Conservation (phyloP, 2,113 vertebrate species). For the Sturnus vulgaris region DNA sequence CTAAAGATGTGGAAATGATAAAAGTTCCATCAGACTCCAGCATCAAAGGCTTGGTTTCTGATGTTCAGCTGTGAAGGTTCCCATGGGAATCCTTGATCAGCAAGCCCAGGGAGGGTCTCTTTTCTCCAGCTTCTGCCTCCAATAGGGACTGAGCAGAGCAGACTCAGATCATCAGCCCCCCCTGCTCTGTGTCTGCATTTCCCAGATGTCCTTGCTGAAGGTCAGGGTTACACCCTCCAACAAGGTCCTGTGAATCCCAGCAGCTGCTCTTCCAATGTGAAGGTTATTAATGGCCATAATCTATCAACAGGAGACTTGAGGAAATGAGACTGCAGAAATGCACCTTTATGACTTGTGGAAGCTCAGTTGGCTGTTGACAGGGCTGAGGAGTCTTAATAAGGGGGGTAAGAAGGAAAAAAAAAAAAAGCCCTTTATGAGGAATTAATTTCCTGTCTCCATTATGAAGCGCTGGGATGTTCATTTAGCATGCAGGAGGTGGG, state of each 20-base stretch:
- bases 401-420: not conserved
- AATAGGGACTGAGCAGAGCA: not conserved
- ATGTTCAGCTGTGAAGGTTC: not conserved
- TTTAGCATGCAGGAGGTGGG: conserved; percentile 50
- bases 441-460: conserved; percentile 66
- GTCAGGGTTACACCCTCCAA: not conserved
- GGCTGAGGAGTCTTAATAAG: conserved; percentile 34
- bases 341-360: conserved; percentile 40
- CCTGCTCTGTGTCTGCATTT: not conserved
- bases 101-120: not conserved
- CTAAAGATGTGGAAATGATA: not conserved
- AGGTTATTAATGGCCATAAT: conserved; percentile 59
- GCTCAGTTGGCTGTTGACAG: conserved; percentile 50
- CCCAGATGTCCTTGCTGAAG: not conserved
- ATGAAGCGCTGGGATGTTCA: conserved; percentile 40
- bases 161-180: not conserved
- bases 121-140: not conserved
- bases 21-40: not conserved
- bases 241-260: not conserved
- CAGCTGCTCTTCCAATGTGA: not conserved
- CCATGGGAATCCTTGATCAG: not conserved
- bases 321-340: conserved; percentile 61
- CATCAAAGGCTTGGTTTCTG: not conserved
- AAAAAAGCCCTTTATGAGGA: not conserved
- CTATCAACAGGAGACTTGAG: conserved; percentile 40